These are phyloP conservation scores for Epinotia nisella DNA, from an alignment of 2,888 invertebrate genomes.

Conservation along the genomic window DNA sequence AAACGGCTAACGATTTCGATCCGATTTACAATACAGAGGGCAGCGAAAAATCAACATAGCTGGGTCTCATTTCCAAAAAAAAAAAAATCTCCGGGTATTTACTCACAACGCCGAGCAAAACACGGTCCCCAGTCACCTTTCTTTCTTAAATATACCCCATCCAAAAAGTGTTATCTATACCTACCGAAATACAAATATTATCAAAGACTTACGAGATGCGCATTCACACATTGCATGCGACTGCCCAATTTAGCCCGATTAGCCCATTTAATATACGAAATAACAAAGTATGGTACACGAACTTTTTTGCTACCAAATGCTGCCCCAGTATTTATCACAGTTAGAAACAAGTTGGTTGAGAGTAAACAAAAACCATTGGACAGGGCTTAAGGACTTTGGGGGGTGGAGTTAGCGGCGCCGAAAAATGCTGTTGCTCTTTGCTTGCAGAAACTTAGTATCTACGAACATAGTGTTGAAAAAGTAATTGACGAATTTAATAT, in stretches of 20 bases:
- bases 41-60: too few relatives aligned
- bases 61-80: too few relatives aligned
- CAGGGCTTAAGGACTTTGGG: slow-evolving; percentile 21
- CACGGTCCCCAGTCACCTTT: too few relatives aligned
- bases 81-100: too few relatives aligned
- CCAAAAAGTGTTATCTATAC: too few relatives aligned
- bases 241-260: slow-evolving; percentile 24
- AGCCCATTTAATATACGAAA: slow-evolving; percentile 23
- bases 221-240: slow-evolving; percentile 10
- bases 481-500: too few relatives aligned
- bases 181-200: too few relatives aligned
- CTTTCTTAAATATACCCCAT: too few relatives aligned
- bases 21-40: too few relatives aligned
- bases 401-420: slow-evolving; percentile 1
- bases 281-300: slow-evolving; percentile 27
- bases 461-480: too few relatives aligned
- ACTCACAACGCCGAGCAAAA: too few relatives aligned
- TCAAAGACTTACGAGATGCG: background rate
- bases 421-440: slow-evolving; percentile 14
- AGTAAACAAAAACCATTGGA: slow-evolving; percentile 37
- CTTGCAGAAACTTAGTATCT: background rate
- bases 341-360: slow-evolving; percentile 32
- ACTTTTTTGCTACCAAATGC: slow-evolving; percentile 40
- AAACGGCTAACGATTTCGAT: too few relatives aligned
- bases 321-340: slow-evolving; percentile 40